Evolutionary conservation across 2,797 vertebrate genomes (phyloP), one percentile per base, ranked within the genome.

Genomic region (Myripristis murdjan): DNA sequence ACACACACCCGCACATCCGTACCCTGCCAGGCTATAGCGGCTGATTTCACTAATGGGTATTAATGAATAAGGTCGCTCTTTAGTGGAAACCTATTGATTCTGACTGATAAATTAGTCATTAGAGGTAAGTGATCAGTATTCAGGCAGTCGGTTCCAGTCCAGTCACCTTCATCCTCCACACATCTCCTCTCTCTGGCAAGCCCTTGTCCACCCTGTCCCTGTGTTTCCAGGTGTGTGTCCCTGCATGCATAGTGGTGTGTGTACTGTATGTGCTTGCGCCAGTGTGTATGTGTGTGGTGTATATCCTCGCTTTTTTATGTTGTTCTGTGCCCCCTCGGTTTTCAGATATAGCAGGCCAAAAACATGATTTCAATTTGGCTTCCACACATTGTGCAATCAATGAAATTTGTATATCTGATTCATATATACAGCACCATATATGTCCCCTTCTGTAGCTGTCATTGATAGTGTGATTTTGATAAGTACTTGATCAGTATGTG

Each of bases 121-220:
- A n/a, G 5, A 83, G 89, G 89, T 93, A 88, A 86, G 89, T 86
- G 23, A 46, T 79, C 23, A 5, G 67, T 24, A 22, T 72, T 56
- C 39, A 33, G 11, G n/a, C 41, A 47, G n/a, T n/a, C n/a, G n/a
- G 57, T 24, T n/a, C 15, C 41, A 4, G 26, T 57, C 18, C 22
- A 39, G 22, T 75, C 70, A 55, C 61, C 54, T 68, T 68, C 88
- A 86, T 77, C 66, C 44, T 68, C 83, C 71, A 85, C 70, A 67
- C 70, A 53, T 75, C 51, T 54, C 73, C n/a, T n/a, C 56, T 72
- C 65, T 35, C 6, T 63, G 54, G 68, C 37, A 41, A 20, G 52
- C 64, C 63, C 46, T 33, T 18, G 28, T 81, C 79, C 69, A 62
- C 67, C 74, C 56, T 62, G 39, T 84, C 72, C 70, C 59, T 48